Evolutionary conservation across 37 sponge, comb jelly and placozoan genomes (phyloP).

Genomic region (Cladorhizidae sp.): DNA sequence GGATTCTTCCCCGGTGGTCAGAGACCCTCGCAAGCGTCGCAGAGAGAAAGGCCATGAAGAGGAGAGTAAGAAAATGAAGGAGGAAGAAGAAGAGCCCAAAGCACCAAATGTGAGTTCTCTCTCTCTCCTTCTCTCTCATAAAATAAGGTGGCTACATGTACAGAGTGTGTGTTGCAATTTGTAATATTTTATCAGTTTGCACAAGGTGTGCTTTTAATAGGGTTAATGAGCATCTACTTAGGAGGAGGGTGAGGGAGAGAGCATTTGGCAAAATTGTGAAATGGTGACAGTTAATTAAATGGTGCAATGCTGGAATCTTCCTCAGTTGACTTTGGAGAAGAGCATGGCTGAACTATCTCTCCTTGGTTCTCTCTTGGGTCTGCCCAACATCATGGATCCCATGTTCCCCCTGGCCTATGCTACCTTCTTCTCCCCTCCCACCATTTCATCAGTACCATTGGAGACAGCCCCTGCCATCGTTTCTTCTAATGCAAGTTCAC

Average conservation of each 20-base stretch:
- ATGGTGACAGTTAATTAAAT: too few species aligned
- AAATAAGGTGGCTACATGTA: too few species aligned
- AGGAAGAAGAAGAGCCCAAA: constrained; percentile 6
- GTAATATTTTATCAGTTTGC: too few species aligned
- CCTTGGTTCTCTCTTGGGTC: constrained; percentile 51
- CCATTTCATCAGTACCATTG: not conserved
- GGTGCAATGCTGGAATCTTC: too few species aligned
- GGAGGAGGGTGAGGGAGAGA: too few species aligned
- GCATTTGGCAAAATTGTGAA: too few species aligned
- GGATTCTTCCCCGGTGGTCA: constrained; percentile 30
- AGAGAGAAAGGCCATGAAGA: constrained; percentile 5
- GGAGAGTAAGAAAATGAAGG: not conserved
- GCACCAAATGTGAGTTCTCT: not conserved
- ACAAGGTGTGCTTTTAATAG: too few species aligned
- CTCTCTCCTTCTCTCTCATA: too few species aligned
- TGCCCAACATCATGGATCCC: constrained; percentile 61
- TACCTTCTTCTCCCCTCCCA: constrained; percentile 36
- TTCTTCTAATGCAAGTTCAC: constrained; percentile 30
- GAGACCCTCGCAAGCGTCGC: constrained; percentile 37
- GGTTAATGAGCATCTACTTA: too few species aligned
- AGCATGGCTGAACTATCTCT: constrained; percentile 49
- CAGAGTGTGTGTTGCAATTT: too few species aligned
- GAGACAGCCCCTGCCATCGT: not conserved
- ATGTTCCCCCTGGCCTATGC: constrained; percentile 54
- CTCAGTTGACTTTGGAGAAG: constrained; percentile 27